Conservation (phyloP, 2,888 invertebrate genomes). For the Machimus rusticus region DNA sequence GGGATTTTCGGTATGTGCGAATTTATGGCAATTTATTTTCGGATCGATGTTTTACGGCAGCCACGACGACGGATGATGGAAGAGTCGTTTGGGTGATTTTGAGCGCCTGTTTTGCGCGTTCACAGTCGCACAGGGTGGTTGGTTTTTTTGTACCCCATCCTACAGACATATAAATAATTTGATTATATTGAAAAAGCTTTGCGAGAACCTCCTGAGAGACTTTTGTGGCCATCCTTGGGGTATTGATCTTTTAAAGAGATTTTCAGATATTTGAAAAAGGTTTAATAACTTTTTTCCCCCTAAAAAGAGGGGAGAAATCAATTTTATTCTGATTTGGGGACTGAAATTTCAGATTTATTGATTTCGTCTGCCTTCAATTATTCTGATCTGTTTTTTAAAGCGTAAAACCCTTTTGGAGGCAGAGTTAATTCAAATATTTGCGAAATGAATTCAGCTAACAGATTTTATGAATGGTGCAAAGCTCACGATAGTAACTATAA, state of each 20-base stretch:
- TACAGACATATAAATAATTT: not conserved
- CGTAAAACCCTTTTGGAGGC: not conserved
- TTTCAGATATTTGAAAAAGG: not conserved
- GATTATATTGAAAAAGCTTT: not conserved
- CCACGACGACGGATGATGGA: not conserved
- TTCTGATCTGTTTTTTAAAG: not conserved
- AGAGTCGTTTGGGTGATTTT: not conserved
- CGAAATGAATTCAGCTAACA: not conserved
- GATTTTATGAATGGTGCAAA: not conserved
- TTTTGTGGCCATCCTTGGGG: not conserved
- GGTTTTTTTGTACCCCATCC: not conserved
- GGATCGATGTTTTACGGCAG: not conserved
- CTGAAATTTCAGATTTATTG: not conserved
- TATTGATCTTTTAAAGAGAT: not conserved
- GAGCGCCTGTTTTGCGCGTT: not conserved
- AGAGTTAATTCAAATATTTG: not conserved
- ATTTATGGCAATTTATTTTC: conserved; percentile 14
- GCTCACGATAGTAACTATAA: not conserved
- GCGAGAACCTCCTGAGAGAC: not conserved
- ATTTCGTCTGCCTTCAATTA: not conserved
- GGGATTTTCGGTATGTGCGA: not conserved
- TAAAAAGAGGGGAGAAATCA: not conserved
- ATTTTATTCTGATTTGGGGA: not conserved
- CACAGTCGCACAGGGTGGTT: not conserved
- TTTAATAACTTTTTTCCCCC: not conserved